Conservation (phyloP, 2,113 vertebrate genomes). For the Ranitomeya variabilis region DNA sequence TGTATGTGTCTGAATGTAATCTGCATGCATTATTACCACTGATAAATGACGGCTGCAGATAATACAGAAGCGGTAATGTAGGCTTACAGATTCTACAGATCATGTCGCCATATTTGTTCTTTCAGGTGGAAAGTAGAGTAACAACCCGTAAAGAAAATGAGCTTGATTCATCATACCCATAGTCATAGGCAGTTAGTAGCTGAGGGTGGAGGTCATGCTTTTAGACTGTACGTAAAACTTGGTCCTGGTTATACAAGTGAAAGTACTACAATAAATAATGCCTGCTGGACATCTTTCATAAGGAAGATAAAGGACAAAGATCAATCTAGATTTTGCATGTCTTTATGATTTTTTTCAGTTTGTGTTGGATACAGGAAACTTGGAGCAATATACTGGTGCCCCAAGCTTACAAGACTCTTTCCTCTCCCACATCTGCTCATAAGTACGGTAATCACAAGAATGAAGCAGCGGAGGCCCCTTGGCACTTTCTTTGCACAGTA, state of each 20-base stretch:
- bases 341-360: background rate
- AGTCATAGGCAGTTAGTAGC: background rate
- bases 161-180: background rate
- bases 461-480: too few relatives aligned
- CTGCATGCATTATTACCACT: conserved; percentile 49
- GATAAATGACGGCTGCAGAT: conserved; percentile 16
- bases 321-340: background rate
- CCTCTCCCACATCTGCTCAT: too few relatives aligned
- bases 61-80: background rate
- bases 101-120: background rate
- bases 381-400: background rate
- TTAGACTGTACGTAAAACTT: background rate
- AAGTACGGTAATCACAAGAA: too few relatives aligned
- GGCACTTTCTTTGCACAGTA: too few relatives aligned
- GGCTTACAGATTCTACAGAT: conserved; percentile 33
- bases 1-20: conserved; percentile 31
- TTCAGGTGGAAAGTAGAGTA: conserved; percentile 1
- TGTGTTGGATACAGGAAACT: background rate
- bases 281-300: background rate
- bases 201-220: background rate
- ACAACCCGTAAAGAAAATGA: conserved; percentile 14
- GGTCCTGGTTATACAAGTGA: background rate
- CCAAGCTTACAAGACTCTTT: too few relatives aligned
- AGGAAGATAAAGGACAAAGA: background rate
- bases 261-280: too few relatives aligned